Conservation (phyloP, 2,797 vertebrate species). For the Ptychadena robeensis region DNA sequence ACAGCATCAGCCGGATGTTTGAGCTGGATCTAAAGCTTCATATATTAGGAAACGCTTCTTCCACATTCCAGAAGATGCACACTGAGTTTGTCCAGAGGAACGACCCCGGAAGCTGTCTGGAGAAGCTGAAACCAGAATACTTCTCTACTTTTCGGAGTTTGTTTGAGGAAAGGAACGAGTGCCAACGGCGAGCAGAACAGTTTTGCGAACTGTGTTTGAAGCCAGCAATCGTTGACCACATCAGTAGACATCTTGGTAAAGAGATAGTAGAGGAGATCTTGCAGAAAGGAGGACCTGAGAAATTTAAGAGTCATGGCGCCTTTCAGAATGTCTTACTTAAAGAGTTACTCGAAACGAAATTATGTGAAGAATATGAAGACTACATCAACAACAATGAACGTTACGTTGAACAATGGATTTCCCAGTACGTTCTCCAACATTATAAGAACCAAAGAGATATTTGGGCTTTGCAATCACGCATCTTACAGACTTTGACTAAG, state of each 20-base stretch:
- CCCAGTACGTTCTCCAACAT: conserved; percentile 1
- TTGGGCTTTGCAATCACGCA: neutral
- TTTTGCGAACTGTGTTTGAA: conserved; percentile 63
- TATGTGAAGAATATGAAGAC: conserved; percentile 46
- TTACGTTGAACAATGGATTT: conserved; percentile 69
- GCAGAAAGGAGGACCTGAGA: neutral
- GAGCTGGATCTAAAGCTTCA: conserved; percentile 75
- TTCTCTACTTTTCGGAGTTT: conserved; percentile 70
- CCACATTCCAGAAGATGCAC: conserved; percentile 75
- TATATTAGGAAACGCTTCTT: conserved; percentile 71
- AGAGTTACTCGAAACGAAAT: conserved; percentile 63
- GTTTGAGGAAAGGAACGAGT: conserved; percentile 66
- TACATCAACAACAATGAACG: conserved; percentile 64
- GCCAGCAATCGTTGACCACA: conserved; percentile 26
- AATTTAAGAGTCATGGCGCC: conserved; percentile 18
- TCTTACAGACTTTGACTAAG: conserved; percentile 59
- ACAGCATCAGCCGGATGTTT: conserved; percentile 70
- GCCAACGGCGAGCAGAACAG: conserved; percentile 64
- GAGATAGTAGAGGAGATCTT: conserved; percentile 52
- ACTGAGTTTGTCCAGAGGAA: conserved; percentile 68
- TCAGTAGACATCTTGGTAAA: conserved; percentile 48
- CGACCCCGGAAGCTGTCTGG: conserved; percentile 65
- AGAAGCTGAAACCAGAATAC: conserved; percentile 65
- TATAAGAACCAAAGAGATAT: neutral
- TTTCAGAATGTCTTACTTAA: conserved; percentile 68